A percentile compares a stretch with the other conserved stretches of the same genome.
Evolutionary conservation across 2,888 invertebrate species (phyloP).

Genomic region (Tenthredo scrophulariae): DNA sequence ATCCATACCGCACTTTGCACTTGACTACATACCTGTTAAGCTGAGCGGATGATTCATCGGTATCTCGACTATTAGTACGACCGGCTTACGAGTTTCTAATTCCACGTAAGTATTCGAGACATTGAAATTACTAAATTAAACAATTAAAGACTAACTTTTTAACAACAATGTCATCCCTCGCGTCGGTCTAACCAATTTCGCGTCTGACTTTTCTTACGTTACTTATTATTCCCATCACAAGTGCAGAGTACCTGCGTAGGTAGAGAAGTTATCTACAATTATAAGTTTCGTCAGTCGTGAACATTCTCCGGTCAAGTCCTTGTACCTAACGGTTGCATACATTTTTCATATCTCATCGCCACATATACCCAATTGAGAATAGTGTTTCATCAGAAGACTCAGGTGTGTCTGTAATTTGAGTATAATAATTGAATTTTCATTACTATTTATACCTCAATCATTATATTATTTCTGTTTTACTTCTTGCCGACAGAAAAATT

Average conservation of each 20-base stretch:
- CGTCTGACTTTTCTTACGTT: neutral
- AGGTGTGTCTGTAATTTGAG: neutral
- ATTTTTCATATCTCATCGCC: neutral
- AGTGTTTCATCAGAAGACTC: neutral
- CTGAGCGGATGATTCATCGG: constrained; percentile 30
- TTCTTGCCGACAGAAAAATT: neutral
- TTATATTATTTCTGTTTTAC: neutral
- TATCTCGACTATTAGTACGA: neutral
- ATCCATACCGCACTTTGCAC: constrained; percentile 43
- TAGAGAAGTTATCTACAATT: neutral
- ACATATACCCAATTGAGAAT: neutral
- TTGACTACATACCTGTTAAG: constrained; percentile 32
- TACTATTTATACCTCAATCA: neutral
- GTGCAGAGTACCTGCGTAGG: neutral
- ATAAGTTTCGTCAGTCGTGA: neutral
- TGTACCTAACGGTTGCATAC: neutral
- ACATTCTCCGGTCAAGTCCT: neutral
- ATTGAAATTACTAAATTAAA: neutral
- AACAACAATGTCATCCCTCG: neutral
- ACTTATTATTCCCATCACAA: neutral
- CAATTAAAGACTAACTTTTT: neutral
- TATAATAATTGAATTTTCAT: neutral
- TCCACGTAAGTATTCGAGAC: constrained; percentile 18
- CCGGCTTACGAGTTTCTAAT: constrained; percentile 35
- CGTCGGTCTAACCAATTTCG: neutral